Conservation (phyloP, 2,113 vertebrate species). For the Ictidomys tridecemlineatus region DNA sequence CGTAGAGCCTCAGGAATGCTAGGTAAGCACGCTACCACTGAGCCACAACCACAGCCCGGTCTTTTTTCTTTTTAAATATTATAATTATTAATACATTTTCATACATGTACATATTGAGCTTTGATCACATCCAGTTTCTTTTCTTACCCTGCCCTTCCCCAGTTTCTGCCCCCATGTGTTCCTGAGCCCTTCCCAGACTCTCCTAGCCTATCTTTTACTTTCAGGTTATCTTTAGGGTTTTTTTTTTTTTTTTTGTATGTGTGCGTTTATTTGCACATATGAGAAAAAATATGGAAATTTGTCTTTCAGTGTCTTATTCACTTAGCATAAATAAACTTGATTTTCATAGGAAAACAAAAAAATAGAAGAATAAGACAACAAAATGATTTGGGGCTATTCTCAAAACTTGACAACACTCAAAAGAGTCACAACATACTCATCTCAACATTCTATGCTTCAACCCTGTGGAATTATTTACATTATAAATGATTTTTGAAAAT, state of each 20-base stretch:
- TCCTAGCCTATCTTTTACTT: neutral
- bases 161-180: too few relatives aligned
- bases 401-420: too few relatives aligned
- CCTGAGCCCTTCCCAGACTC: neutral
- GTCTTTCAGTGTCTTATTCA: neutral
- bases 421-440: neutral
- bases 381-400: neutral
- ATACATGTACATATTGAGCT: neutral
- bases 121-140: neutral
- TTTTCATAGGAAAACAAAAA: neutral
- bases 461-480: neutral
- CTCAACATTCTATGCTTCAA: neutral
- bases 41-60: too few relatives aligned
- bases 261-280: neutral
- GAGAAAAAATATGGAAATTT: neutral
- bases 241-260: neutral
- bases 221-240: neutral
- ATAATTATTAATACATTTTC: neutral
- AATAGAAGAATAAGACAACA: neutral
- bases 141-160: neutral
- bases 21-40: too few relatives aligned
- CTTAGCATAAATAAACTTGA: neutral
- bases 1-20: too few relatives aligned
- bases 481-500: neutral
- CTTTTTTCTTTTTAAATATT: neutral